Percentiles rank a stretch among this genome's conserved stretches.
Evolutionary conservation across 2,888 invertebrate genomes (phyloP).

Genomic region (Bruchidius siliquastri): DNA sequence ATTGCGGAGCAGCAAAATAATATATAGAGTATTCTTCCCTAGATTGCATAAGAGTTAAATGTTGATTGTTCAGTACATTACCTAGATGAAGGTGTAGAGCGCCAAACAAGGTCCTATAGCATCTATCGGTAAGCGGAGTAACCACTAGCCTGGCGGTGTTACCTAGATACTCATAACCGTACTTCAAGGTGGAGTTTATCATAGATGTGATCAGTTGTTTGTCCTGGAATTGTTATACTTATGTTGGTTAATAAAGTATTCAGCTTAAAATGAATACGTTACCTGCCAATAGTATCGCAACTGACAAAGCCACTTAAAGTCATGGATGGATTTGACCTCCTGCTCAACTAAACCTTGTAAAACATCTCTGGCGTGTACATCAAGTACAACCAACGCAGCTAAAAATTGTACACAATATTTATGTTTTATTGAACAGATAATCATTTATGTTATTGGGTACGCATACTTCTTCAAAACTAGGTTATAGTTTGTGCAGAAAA

Average conservation of each 20-base stretch:
- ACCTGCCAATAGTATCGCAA: slow-evolving; percentile 84
- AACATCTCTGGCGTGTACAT: slow-evolving; percentile 90
- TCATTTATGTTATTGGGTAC: too few species aligned
- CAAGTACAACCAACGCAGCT: slow-evolving; percentile 86
- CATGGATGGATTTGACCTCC: slow-evolving; percentile 64
- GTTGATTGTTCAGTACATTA: slow-evolving; percentile 24
- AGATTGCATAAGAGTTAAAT: too few species aligned
- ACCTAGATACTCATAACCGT: slow-evolving; percentile 93
- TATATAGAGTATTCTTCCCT: too few species aligned
- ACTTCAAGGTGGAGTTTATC: slow-evolving; percentile 83
- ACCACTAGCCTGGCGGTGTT: slow-evolving; percentile 85
- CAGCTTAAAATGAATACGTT: slow-evolving; percentile 16
- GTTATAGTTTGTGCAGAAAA: too few species aligned
- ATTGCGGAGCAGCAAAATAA: background rate
- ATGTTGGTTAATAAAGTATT: background rate
- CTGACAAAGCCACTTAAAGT: slow-evolving; percentile 88
- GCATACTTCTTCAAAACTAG: too few species aligned
- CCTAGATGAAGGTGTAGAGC: slow-evolving; percentile 84
- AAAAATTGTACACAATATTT: too few species aligned
- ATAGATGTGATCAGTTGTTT: slow-evolving; percentile 67
- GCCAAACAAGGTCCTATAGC: slow-evolving; percentile 88
- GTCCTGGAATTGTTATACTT: slow-evolving; percentile 42
- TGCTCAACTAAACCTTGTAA: slow-evolving; percentile 63
- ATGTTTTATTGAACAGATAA: too few species aligned
- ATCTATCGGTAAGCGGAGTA: slow-evolving; percentile 89